A percentile compares a stretch with the other conserved stretches of the same genome.
These are phyloP conservation scores for Harpagoxenus sublaevis DNA, from an alignment of 2,888 invertebrate genomes.

Conservation along the genomic window DNA sequence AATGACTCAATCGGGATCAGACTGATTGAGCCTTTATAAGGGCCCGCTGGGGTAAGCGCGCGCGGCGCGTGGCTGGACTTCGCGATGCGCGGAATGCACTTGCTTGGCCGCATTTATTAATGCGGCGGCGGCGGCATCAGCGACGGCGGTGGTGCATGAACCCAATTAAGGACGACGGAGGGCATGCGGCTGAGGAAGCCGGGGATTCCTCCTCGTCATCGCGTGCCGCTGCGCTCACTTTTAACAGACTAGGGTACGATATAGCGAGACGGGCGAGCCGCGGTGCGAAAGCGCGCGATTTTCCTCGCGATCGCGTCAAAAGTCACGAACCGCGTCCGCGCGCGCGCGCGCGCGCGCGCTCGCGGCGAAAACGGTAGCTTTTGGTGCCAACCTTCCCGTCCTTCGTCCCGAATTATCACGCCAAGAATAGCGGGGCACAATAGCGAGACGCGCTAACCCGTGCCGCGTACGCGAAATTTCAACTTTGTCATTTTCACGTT, in stretches of 20 bases:
- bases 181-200: conserved; percentile 57
- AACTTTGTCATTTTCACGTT: conserved; percentile 50
- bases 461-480: conserved; percentile 38
- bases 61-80: conserved; percentile 80
- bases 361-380: conserved; percentile 39
- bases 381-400: conserved; percentile 55
- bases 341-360: neutral
- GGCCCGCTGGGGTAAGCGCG: conserved; percentile 73
- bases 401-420: conserved; percentile 48
- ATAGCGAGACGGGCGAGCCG: neutral
- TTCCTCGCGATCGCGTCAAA: conserved; percentile 40
- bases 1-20: conserved; percentile 83
- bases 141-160: conserved; percentile 67
- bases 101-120: conserved; percentile 80
- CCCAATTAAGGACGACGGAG: conserved; percentile 77
- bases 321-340: conserved; percentile 51
- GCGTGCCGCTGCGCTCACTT: conserved; percentile 62
- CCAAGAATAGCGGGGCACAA: conserved; percentile 50
- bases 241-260: conserved; percentile 1
- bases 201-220: conserved; percentile 69
- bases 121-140: conserved; percentile 63
- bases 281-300: conserved; percentile 33
- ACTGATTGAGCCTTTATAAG: conserved; percentile 83
- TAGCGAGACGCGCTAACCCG: conserved; percentile 35
- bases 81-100: conserved; percentile 81